Base-by-base conservation (phyloP, 2,113 vertebrate species). In the Gallinago media region DNA sequence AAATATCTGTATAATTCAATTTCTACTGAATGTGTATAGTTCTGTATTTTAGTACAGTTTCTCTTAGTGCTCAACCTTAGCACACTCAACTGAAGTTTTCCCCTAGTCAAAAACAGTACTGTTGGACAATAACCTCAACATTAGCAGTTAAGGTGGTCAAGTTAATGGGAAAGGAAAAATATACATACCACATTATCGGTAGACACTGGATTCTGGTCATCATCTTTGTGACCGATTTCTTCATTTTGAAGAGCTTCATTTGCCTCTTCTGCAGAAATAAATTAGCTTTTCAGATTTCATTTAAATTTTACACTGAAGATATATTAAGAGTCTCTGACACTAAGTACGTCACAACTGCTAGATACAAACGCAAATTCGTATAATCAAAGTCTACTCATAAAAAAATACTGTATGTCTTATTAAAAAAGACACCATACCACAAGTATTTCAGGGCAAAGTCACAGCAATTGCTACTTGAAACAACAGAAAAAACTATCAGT, bases 171-270 rank as follows among this genome's bases (percentile, higher is more conserved):
- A 77, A 72, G 42, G 32, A 56, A 47, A 91, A 82, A 32, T 13
- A 5, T 77, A 98, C 98, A n/a, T 98, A 99, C 99, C 99, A 99
- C 99, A 97, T 99, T 99, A 94, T 99, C 98, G 88, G 97, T 34
- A 52, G 98, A 91, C 47, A 96, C 96, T 77, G 97, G 87, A 89
- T 98, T 97, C 76, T 95, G 89, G 89, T 97, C 95, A 63, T 98
- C 98, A 52, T 98, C 96, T 81, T 99, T 99, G 42, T 97, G 97
- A 86, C 91, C 85, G 5, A 98, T 97, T 59, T 98, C 98, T 92
- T 98, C 98, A 91, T 96, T 98, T 72, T 98, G 98, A 84, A 98
- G 98, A 75, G 98, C 98, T 95, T 99, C 99, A 89, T 87, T 98
- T 75, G 97, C 94, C 85, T 99, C 99, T 98, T 99, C 99, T 99